These are phyloP conservation scores for Drosophila neutralis DNA, from an alignment of 2,888 invertebrate species.

Conservation along the genomic window DNA sequence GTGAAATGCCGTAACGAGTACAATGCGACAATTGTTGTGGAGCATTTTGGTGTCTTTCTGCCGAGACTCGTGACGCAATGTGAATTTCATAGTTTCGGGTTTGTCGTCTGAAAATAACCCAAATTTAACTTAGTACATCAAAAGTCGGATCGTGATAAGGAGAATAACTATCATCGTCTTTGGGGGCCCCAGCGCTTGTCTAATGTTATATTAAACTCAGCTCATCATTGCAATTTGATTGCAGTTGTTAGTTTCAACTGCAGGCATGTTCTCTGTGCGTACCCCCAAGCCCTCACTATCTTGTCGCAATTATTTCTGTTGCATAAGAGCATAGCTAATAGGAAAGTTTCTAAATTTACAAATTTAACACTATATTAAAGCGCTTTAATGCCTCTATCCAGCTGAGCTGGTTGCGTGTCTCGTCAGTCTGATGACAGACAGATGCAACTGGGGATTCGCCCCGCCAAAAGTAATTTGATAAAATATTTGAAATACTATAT, in stretches of 20 bases:
- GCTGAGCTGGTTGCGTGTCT: not conserved
- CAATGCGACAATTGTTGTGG: constrained; percentile 73
- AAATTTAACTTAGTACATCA: constrained; percentile 31
- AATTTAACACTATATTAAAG: constrained; percentile 12
- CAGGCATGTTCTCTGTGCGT: not conserved
- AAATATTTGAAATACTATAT: not conserved
- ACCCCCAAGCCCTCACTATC: not conserved
- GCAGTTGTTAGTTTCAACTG: not conserved
- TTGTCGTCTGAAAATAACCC: constrained; percentile 12
- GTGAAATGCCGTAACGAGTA: constrained; percentile 65
- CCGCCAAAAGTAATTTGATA: not conserved
- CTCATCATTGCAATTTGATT: constrained; percentile 10
- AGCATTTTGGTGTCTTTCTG: constrained; percentile 27
- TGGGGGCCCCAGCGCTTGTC: constrained; percentile 8
- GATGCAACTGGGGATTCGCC: not conserved
- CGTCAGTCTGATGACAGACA: not conserved
- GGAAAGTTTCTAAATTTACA: constrained; percentile 5
- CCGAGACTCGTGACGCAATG: constrained; percentile 46
- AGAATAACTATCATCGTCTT: constrained; percentile 7
- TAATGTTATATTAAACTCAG: constrained; percentile 7
- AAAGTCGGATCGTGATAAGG: constrained; percentile 48
- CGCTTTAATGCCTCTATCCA: not conserved
- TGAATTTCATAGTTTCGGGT: constrained; percentile 12
- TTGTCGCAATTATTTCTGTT: not conserved
- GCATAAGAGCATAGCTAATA: not conserved